Evolutionary conservation across 2,113 vertebrate species (phyloP), one percentile per base, ranked within the genome.

Genomic region (Nasalis larvatus): DNA sequence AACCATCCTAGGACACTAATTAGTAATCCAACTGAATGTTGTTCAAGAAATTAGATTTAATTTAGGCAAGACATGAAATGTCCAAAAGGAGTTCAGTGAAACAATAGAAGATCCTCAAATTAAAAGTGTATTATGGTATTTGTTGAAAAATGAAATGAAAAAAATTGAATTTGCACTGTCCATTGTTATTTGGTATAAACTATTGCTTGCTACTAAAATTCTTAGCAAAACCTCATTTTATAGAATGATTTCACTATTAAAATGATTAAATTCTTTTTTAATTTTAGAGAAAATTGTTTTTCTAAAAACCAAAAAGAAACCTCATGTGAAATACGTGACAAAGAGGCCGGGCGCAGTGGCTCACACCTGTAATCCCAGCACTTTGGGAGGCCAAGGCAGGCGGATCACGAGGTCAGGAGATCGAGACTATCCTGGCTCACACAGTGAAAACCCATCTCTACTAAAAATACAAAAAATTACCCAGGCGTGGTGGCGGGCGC

Each of bases 281-380:
- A 85, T 82, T 84, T 96, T 96, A 21, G 60, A 93, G 80, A 49
- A 84, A 45, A 73, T 27, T 76, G 14, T 49, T 85, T 69, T 93
- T 45, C 42, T 80, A 89, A 58, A 93, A 49, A 14, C 3, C 78
- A 4, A 9, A 89, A 88, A 95, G 45, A 77, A 78, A 83, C 8
- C 68, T 6, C 49, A 86, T 56, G 14, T 49, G 42, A 91, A 60
- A 91, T 95, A 49, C 1, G 13, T 49, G 13, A 49, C 47, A 49
- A 49, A 49, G 47, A 49, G 47, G 13, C 47, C 13, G 1, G 47
- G 47, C 13, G 13, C 3, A 3, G 47, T 49, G 47, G 47, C 13
- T 49, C 47, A 49, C 47, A 49, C 47, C 47, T 49, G 47, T 49
- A 49, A 49, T 49, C 47, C 47, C 47, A 49, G 47, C 13, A 49